A percentile compares a stretch with the other conserved stretches of the same genome.
phyloP scores from a whole-genome alignment of 2,113 vertebrate genomes.

The Gadus macrocephalus region DNA sequence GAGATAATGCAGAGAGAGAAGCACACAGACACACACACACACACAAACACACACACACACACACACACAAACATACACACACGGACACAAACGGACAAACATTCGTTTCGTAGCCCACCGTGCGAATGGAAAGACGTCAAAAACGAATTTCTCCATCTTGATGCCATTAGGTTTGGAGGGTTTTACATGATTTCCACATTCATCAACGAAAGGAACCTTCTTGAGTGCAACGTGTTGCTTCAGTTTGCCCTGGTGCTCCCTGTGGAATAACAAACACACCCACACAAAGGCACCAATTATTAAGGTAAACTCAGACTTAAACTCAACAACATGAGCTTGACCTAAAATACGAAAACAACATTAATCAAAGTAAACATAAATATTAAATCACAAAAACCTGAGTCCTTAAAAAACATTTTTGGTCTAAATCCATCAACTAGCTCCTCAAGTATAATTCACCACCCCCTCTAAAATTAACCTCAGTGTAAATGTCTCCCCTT shows the following conservation, averaged over 20 bases:
- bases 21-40: neutral
- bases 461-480: too few species aligned
- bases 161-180: slow-evolving; percentile 86
- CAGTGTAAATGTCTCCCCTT: too few species aligned
- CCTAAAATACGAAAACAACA: too few species aligned
- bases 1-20: neutral
- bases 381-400: too few species aligned
- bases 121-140: slow-evolving; percentile 92
- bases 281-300: neutral
- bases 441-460: too few species aligned
- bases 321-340: too few species aligned
- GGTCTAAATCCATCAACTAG: too few species aligned
- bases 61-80: neutral
- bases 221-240: slow-evolving; percentile 86
- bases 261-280: slow-evolving; percentile 22
- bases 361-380: too few species aligned
- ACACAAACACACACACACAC: neutral
- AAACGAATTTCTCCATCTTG: slow-evolving; percentile 99
- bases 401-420: too few species aligned
- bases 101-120: slow-evolving; percentile 62
- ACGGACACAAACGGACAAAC: neutral
- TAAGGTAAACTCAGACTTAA: too few species aligned
- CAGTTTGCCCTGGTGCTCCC: slow-evolving; percentile 76
- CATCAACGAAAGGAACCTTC: slow-evolving; percentile 86
- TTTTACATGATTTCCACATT: slow-evolving; percentile 80